Base-by-base conservation (phyloP, 2,888 invertebrate species). In the Chrysolina oricalcia region DNA sequence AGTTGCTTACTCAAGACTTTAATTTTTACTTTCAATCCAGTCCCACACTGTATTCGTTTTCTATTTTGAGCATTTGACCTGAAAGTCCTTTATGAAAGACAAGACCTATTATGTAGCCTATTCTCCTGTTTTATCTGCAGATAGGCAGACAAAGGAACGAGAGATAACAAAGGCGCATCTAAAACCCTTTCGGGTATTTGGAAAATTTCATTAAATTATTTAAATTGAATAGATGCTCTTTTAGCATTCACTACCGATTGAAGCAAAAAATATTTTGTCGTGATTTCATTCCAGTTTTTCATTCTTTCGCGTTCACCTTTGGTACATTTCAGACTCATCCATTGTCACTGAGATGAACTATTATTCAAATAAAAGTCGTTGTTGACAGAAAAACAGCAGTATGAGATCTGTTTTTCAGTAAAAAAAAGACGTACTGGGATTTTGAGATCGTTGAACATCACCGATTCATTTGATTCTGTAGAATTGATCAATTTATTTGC, bases 201-300 rank as follows among this genome's bases (percentile, higher is more conserved):
- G 83, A 83, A 85, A 85, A 85, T 83, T 86, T 85, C 85, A 85
- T 86, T 86, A 87, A 86, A 87, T 85, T 86, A 86, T 87, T 87
- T 82, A 85, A 86, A 86, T 86, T 82, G 78, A 80, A 79, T 35
- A 35, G 35, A 35, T 82, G 82, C 74, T 81, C 82, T 80, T 81
- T 81, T 72, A 48, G 40, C 50, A 48, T 50, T 40, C 41, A 62
- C 13, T 53, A 27, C 35, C 19, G n/a, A 23, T 17, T 41, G 17
- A 21, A 35, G 21, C 40, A 68, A 53, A 53, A 48, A 21, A 40
- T 35, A 68, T 35, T 40, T 40, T 53, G 21, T 19, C 35, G 2
- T 11, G 59, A 59, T 59, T 59, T 35, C n/a, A 35, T 59, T 59
- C 0, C 2, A n/a, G 23, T 27, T 53, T 23, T 11, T 13, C 21